Conservation (phyloP, 2,797 vertebrate genomes). For the Chelonia mydas region DNA sequence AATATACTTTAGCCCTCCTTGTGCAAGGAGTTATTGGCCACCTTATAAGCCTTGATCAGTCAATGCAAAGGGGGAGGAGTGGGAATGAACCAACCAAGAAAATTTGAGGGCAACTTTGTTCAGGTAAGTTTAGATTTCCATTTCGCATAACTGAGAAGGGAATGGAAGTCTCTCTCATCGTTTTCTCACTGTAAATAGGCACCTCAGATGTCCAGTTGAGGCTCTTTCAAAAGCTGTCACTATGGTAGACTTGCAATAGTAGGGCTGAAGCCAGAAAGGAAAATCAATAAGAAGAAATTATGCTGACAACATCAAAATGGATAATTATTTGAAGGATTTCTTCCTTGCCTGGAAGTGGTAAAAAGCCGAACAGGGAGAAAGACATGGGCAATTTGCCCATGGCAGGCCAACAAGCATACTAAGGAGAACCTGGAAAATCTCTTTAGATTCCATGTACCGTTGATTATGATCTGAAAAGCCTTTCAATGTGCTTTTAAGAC, state of each 20-base stretch:
- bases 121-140: background rate
- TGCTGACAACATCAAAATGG: background rate
- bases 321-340: slow-evolving; percentile 31
- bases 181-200: background rate
- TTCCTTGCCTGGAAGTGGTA: slow-evolving; percentile 14
- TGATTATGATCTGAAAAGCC: background rate
- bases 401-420: background rate
- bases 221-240: background rate
- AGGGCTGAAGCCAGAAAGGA: background rate
- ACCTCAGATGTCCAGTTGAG: background rate
- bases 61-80: too few species aligned
- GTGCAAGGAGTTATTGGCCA: background rate
- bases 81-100: background rate
- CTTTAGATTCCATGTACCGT: background rate
- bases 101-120: background rate
- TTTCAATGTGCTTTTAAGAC: background rate
- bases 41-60: background rate
- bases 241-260: background rate
- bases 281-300: slow-evolving; percentile 61
- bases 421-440: background rate
- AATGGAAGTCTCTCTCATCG: background rate
- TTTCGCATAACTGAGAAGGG: background rate
- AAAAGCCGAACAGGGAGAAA: background rate
- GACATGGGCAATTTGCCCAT: background rate
- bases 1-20: fast-evolving